Percentiles rank a stretch among this genome's conserved stretches.
Evolutionary conservation across 2,113 vertebrate species (phyloP).

Genomic region (Micronycteris hirsuta): DNA sequence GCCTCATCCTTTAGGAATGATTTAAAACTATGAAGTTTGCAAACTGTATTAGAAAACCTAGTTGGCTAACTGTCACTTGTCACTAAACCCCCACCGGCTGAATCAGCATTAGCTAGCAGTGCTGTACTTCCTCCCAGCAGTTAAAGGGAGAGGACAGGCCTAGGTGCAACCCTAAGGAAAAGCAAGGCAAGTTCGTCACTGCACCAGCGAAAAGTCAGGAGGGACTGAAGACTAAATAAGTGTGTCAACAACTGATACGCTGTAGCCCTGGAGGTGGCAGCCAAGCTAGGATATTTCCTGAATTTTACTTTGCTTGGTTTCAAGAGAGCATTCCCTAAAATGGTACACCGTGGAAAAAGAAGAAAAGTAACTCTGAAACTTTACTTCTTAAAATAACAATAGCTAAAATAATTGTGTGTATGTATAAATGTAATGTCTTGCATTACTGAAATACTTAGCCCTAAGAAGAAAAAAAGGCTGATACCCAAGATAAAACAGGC

Average conservation of each 20-base stretch:
- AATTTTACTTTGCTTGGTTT: slow-evolving; percentile 12
- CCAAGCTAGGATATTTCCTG: neutral
- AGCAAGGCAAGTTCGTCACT: neutral
- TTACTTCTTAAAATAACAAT: neutral
- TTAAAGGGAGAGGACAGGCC: neutral
- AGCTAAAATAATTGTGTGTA: neutral
- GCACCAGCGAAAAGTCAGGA: neutral
- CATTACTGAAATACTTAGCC: neutral
- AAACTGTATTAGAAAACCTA: neutral
- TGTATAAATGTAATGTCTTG: neutral
- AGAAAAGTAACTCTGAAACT: neutral
- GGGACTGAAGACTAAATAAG: neutral
- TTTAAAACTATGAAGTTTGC: neutral
- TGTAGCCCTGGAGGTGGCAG: neutral
- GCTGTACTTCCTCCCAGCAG: neutral
- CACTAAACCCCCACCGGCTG: neutral
- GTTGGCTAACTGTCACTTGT: neutral
- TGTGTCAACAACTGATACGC: neutral
- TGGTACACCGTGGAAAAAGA: neutral
- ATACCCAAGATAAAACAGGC: neutral
- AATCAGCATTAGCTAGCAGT: neutral
- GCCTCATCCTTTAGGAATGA: slow-evolving; percentile 26
- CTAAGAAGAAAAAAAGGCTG: neutral
- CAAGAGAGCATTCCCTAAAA: neutral
- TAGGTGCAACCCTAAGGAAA: neutral